These are phyloP conservation scores for Coregonus sp. DNA, from an alignment of 2,797 vertebrate species.

Conservation along the genomic window DNA sequence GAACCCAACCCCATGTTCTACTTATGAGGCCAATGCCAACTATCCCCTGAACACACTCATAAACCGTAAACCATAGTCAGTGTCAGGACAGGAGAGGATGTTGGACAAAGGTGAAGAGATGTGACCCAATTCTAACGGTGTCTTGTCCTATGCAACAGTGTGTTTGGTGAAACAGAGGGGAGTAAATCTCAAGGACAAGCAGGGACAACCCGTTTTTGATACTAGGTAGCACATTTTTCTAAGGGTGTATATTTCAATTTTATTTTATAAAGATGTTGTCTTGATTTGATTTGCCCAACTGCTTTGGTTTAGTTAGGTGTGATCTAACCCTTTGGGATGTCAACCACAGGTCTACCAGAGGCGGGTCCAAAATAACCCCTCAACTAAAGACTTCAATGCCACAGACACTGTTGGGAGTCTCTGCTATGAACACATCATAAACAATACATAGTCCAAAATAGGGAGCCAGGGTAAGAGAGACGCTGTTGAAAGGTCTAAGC, in stretches of 20 bases:
- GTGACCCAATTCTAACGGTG: background rate
- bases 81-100: background rate
- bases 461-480: conserved; percentile 55
- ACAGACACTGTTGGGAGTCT: conserved; percentile 38
- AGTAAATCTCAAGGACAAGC: too few species aligned
- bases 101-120: background rate
- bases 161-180: too few species aligned
- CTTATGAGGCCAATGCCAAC: background rate
- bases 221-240: too few species aligned
- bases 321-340: conserved; percentile 28
- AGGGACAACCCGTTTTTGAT: too few species aligned
- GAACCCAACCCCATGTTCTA: background rate
- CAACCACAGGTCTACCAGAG: conserved; percentile 29
- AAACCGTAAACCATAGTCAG: background rate
- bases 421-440: conserved; percentile 43
- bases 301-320: background rate
- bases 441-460: conserved; percentile 52
- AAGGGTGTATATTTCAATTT: too few species aligned
- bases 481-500: conserved; percentile 4
- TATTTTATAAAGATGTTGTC: too few species aligned
- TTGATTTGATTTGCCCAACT: background rate
- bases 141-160: too few species aligned
- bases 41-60: background rate
- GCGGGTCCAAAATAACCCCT: conserved; percentile 47
- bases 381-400: conserved; percentile 31